Conservation (phyloP, 2,113 vertebrate species). For the Amphiprion ocellaris region DNA sequence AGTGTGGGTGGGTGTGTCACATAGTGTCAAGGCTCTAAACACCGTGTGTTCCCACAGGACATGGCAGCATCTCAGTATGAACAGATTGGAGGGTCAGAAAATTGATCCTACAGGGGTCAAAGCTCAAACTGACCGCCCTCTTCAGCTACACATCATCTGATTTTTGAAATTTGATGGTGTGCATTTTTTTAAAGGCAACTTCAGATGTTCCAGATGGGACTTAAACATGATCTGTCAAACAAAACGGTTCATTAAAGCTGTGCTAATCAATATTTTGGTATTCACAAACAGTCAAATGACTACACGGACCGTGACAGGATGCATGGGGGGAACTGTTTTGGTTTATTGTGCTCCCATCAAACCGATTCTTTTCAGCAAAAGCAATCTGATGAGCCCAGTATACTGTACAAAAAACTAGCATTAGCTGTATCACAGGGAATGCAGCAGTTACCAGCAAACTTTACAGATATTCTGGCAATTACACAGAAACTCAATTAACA, state of each 20-base stretch:
- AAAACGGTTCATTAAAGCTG: not conserved
- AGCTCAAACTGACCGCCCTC: constrained; percentile 30
- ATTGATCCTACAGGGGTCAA: constrained; percentile 30
- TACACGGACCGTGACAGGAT: not conserved
- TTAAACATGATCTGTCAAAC: not conserved
- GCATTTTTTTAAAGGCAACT: not conserved
- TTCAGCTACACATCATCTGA: not conserved
- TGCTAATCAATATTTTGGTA: not conserved
- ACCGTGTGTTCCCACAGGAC: constrained; percentile 14
- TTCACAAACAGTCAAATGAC: not conserved
- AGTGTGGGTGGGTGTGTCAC: not conserved
- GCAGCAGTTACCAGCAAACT: constrained; percentile 20
- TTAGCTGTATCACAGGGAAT: constrained; percentile 17
- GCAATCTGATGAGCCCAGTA: no score
- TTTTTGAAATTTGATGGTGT: not conserved
- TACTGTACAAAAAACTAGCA: no score
- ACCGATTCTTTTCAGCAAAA: no score
- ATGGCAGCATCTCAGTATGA: not conserved
- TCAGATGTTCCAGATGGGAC: not conserved
- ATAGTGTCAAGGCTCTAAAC: constrained; percentile 12
- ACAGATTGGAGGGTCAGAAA: constrained; percentile 24
- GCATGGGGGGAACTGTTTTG: not conserved
- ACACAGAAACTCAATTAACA: constrained; percentile 39
- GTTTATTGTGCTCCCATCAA: no score
- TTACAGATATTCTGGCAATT: constrained; percentile 6